Base-by-base conservation (phyloP, 37 sponge, comb jelly and placozoan species). In the Spongilla lacustris region DNA sequence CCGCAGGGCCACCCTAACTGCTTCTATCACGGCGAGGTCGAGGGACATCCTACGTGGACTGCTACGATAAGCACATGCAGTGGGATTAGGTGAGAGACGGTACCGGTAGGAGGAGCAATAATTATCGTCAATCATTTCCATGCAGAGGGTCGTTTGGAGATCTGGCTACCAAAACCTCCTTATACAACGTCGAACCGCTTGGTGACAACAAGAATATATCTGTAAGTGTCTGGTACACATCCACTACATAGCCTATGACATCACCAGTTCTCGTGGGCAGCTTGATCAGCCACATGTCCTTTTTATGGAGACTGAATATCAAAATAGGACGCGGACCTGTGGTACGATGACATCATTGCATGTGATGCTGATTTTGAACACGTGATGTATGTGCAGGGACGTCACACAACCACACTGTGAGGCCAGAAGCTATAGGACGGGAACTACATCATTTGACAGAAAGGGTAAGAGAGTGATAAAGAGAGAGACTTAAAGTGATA, bases 21-120 rank as follows among this genome's bases (percentile, higher is more conserved):
- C 72, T 92, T 71, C 89, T 92, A 92, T 67, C 92, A 92, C 5
- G 92, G 92, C 30, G 75, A 29, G 66, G 92, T 92, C 66, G 58
- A 50, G 66, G 92, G 79, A 10, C 36, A 76, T 21, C 89, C 92
- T 37, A 67, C 69, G 0, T 92, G 92, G 92, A 67, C 36, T 37
- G 89, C 29, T 29, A 71, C 74, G 36, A 81, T 92, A 28, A 88
- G 83, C 81, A 69, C 85, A 22, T 92, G 92, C 72, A 66, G 69
- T 23, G 92, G 92, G 81, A 33, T 92, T 0, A 78, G 78, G 92
- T 92, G 48, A 75, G 90, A 25, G 12, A 14, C 58, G 58, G 41
- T 9, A 6, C 6, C 41, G 36, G 48, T 19, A 88, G 92, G 84
- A 31, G 88, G 3, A 88, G 84, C 89, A 88, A 80, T 82, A 72